These are phyloP conservation scores for Mesorhabditis sp. DNA, from an alignment of 2,888 invertebrate species.

Conservation along the genomic window DNA sequence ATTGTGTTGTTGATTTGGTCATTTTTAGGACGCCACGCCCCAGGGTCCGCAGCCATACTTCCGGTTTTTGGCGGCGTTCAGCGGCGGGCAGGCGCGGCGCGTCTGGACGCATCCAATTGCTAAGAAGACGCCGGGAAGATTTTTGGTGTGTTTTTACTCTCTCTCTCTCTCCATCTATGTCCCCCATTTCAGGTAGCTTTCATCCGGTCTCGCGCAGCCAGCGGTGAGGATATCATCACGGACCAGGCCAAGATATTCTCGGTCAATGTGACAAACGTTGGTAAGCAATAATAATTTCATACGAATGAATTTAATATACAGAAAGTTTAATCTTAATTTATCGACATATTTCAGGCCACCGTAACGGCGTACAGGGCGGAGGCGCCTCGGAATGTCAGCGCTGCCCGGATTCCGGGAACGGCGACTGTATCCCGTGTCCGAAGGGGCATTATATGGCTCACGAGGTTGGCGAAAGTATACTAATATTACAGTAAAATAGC, in stretches of 20 bases:
- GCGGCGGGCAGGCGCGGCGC: constrained; percentile 42
- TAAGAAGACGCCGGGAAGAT: constrained; percentile 33
- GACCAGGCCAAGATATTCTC: constrained; percentile 64
- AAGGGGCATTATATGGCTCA: constrained; percentile 63
- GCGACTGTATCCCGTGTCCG: constrained; percentile 64
- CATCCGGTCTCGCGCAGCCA: constrained; percentile 41
- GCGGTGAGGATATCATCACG: constrained; percentile 38
- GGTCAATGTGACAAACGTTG: constrained; percentile 65
- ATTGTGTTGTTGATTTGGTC: not conserved
- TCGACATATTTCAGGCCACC: not conserved
- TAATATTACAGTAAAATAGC: no score
- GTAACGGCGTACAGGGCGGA: constrained; percentile 44
- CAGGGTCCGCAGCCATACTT: constrained; percentile 22
- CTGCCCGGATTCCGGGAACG: constrained; percentile 52
- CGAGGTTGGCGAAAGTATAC: constrained; percentile 14
- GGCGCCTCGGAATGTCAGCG: constrained; percentile 65
- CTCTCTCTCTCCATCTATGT: not conserved
- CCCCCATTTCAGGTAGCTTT: constrained; percentile 37
- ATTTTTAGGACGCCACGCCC: not conserved
- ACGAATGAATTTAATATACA: not conserved
- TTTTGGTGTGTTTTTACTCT: constrained; percentile 22
- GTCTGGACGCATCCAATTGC: constrained; percentile 40
- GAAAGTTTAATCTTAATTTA: not conserved
- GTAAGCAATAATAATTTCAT: constrained; percentile 12
- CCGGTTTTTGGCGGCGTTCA: constrained; percentile 48